These are phyloP conservation scores for Leptinotarsa defecta DNA, from an alignment of 1,140 invertebrate genomes.

Conservation along the genomic window DNA sequence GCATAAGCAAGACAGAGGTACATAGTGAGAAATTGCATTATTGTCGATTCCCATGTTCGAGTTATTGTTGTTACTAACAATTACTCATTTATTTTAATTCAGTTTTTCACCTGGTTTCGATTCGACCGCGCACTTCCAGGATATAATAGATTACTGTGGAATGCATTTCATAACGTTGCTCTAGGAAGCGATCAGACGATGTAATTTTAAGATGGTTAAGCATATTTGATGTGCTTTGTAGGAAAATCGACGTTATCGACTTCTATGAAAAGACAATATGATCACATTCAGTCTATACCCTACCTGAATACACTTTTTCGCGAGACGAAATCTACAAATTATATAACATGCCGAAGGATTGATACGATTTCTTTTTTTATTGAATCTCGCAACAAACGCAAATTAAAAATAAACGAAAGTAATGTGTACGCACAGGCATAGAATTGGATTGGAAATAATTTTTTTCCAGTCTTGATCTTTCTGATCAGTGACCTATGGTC, in stretches of 20 bases:
- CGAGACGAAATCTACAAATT: no score
- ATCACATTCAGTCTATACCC: no score
- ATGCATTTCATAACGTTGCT: background rate
- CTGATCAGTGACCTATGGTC: no score
- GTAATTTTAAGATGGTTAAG: background rate
- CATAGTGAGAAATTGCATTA: slow-evolving; percentile 11
- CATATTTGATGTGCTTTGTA: background rate
- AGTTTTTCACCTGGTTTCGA: slow-evolving; percentile 7
- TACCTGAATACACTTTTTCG: no score
- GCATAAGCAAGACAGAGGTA: background rate
- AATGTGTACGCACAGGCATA: no score
- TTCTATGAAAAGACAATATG: background rate
- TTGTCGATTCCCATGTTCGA: slow-evolving; percentile 13
- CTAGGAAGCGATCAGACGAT: background rate
- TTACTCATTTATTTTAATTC: slow-evolving; percentile 17
- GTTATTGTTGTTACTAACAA: slow-evolving; percentile 14
- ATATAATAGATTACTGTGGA: background rate
- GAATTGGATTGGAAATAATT: no score
- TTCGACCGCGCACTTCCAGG: background rate
- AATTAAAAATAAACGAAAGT: no score
- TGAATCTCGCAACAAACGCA: no score
- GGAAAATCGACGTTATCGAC: background rate
- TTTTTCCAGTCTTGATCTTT: no score
- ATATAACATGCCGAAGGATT: no score
- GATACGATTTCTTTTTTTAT: no score